Evolutionary conservation across 2,888 invertebrate genomes (phyloP).

Genomic region (Zygogramma bicolorata): DNA sequence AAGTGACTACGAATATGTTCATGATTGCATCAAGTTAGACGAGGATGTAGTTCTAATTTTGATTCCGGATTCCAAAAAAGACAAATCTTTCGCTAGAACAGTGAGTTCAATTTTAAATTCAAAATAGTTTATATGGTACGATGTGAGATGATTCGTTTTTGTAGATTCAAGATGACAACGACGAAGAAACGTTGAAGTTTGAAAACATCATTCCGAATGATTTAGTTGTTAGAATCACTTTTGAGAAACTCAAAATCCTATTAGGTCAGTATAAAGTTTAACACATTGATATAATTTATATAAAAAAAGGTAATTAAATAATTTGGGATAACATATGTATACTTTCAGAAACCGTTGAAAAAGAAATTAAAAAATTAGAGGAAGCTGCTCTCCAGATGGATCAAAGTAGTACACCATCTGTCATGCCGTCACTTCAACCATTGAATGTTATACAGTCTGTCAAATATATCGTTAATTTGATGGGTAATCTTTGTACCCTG

Average conservation of each 20-base stretch:
- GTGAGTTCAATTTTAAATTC: slow-evolving; percentile 66
- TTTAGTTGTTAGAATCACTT: slow-evolving; percentile 79
- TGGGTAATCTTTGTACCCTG: slow-evolving; percentile 89
- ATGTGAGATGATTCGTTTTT: slow-evolving; percentile 46
- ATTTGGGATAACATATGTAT: no score
- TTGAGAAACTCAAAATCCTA: slow-evolving; percentile 87
- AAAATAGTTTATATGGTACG: neutral
- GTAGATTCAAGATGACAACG: slow-evolving; percentile 81
- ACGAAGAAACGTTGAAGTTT: slow-evolving; percentile 79
- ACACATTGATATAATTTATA: no score
- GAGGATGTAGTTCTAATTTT: slow-evolving; percentile 83
- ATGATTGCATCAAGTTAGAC: slow-evolving; percentile 92
- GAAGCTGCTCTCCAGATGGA: slow-evolving; percentile 72
- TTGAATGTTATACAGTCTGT: slow-evolving; percentile 89
- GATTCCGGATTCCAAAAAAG: slow-evolving; percentile 75
- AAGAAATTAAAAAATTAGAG: slow-evolving; percentile 82
- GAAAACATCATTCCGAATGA: slow-evolving; percentile 86
- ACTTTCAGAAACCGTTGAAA: slow-evolving; percentile 81
- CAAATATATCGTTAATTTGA: slow-evolving; percentile 90
- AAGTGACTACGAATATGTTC: slow-evolving; percentile 92
- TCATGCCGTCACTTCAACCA: slow-evolving; percentile 69
- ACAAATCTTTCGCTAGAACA: slow-evolving; percentile 81
- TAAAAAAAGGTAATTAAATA: no score
- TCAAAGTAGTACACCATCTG: slow-evolving; percentile 59
- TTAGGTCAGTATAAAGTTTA: slow-evolving; percentile 73